Evolutionary conservation across 2,888 invertebrate species (phyloP).

Genomic region (Camptogramma bilineatum): DNA sequence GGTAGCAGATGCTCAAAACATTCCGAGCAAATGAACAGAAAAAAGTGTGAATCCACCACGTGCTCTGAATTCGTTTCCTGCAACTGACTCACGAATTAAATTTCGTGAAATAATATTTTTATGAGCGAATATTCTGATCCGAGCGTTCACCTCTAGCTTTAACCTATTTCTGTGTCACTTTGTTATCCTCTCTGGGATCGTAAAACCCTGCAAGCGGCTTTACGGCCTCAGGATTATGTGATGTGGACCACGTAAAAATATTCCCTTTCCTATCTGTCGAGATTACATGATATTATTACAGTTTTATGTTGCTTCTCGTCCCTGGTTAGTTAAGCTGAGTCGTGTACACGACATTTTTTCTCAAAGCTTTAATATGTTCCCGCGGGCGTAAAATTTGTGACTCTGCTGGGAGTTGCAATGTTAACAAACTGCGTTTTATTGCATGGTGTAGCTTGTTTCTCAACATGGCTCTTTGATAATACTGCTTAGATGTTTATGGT

Average conservation of each 20-base stretch:
- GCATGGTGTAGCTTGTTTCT: conserved; percentile 16
- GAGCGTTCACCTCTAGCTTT: conserved; percentile 40
- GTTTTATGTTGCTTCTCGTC: conserved; percentile 37
- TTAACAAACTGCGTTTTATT: conserved; percentile 32
- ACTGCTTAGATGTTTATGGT: background rate
- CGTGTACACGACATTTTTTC: conserved; percentile 26
- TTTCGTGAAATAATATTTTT: conserved; percentile 53
- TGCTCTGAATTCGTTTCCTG: conserved; percentile 61
- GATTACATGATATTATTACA: conserved; percentile 42
- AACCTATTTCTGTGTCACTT: conserved; percentile 54
- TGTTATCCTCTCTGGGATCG: conserved; percentile 53
- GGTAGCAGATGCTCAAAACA: conserved; percentile 19
- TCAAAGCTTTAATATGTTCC: conserved; percentile 25
- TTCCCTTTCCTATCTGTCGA: conserved; percentile 35
- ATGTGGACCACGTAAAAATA: conserved; percentile 41
- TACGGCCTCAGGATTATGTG: conserved; percentile 45
- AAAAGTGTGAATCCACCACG: conserved; percentile 51
- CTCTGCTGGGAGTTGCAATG: conserved; percentile 14
- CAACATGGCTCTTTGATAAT: conserved; percentile 21
- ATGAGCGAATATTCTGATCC: conserved; percentile 61
- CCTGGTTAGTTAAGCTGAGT: conserved; percentile 29
- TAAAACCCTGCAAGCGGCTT: conserved; percentile 52
- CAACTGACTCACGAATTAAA: conserved; percentile 41
- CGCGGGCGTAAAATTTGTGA: conserved; percentile 16
- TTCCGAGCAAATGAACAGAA: conserved; percentile 41